Evolutionary conservation across 2,797 vertebrate genomes (phyloP).

Genomic region (Onychomys arenicola): DNA sequence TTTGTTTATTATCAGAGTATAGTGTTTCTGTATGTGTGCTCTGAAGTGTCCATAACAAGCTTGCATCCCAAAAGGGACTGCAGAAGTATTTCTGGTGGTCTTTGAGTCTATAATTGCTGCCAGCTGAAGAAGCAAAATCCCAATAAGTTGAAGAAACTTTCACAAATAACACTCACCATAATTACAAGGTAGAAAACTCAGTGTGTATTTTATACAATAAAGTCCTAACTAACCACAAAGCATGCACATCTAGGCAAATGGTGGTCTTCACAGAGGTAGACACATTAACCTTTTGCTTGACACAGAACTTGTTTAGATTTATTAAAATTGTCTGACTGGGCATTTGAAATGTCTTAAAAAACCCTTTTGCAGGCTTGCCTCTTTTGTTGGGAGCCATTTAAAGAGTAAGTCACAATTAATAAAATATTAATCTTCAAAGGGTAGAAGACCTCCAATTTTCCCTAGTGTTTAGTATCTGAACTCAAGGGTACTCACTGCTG

Average conservation of each 20-base stretch:
- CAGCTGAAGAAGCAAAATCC: slow-evolving; percentile 79
- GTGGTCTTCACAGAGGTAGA: slow-evolving; percentile 56
- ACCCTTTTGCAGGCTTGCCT: slow-evolving; percentile 10
- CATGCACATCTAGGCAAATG: slow-evolving; percentile 2
- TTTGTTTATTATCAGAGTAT: slow-evolving; percentile 69
- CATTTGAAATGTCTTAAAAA: slow-evolving; percentile 46
- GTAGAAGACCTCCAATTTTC: slow-evolving; percentile 18
- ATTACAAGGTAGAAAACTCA: slow-evolving; percentile 75
- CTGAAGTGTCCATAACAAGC: slow-evolving; percentile 36
- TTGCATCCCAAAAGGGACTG: slow-evolving; percentile 18
- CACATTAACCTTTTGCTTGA: slow-evolving; percentile 22
- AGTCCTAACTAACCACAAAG: slow-evolving; percentile 66
- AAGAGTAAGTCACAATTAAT: slow-evolving; percentile 11
- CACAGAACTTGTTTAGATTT: slow-evolving; percentile 58
- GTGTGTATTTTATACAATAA: slow-evolving; percentile 67
- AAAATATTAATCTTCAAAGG: slow-evolving; percentile 12
- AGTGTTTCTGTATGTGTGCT: background rate
- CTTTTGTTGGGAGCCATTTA: slow-evolving; percentile 41
- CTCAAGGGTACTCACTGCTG: background rate
- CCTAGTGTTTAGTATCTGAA: background rate
- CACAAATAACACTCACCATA: slow-evolving; percentile 79
- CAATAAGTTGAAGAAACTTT: slow-evolving; percentile 76
- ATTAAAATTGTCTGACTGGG: slow-evolving; percentile 55
- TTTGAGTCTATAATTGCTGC: slow-evolving; percentile 79
- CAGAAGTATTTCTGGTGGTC: slow-evolving; percentile 78